Base-by-base conservation (phyloP, 2,797 vertebrate species). In the Syngnathus acus region DNA sequence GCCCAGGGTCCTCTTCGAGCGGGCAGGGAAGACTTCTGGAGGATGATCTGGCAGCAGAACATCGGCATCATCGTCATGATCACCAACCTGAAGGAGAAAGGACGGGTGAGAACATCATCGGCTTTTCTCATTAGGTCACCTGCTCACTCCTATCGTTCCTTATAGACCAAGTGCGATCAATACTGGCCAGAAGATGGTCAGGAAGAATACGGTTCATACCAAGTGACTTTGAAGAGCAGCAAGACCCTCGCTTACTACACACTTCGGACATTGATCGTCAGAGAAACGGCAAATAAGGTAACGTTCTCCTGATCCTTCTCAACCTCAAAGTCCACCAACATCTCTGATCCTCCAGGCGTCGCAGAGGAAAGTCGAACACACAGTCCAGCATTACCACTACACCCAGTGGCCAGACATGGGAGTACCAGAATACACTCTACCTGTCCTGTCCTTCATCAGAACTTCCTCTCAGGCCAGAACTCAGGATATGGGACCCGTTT, bases 321-420 rank as follows among this genome's bases (percentile, higher is more conserved):
- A 55, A 38, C 65, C n/a, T 10, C 23, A 38, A 32, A 53, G 14
- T 26, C 11, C 26, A 45, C n/a, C 10, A 40, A 58, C 9, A 5
- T 32, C 3, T 67, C 9, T n/a, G 53, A 11, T 69, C 40, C 79
- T 77, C 1, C 76, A 97, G 95, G 91, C 86, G 2, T 93, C 94
- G 67, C 94, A 93, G 75, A 96, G 92, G 86, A 91, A 87, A 72
- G 91, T 63, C 78, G 96, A 97, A 61, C 94, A 94, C 39, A 68
- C 92, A 1, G 91, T 99, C 61, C 89, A 91, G 1, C 96, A 99
- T 65, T 99, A 93, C 83, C 96, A 99, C 82, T 99, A 99, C 75
- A 99, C 96, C 13, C 96, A 98, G 88, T 99, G 96, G 96, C 96
- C 96, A 0, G 96, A 99, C 83, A 99, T 99, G 96, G 96, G 96